Conservation (phyloP, 2,113 vertebrate genomes). For the Australoheros scitulus region DNA sequence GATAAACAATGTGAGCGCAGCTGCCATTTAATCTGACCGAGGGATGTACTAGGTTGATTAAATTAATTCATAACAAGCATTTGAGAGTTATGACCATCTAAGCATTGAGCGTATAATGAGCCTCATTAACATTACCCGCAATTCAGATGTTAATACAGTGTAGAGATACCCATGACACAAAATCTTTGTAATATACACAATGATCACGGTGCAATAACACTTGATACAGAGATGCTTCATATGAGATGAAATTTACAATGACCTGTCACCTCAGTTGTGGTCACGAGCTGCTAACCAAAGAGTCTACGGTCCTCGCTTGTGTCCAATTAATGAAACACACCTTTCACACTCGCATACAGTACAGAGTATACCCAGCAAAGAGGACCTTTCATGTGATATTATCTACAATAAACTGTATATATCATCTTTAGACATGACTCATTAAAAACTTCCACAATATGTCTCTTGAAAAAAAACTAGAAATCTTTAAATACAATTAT, state of each 20-base stretch:
- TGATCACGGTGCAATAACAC: neutral
- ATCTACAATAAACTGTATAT: constrained; percentile 3
- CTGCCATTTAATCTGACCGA: constrained; percentile 23
- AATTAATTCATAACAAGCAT: constrained; percentile 17
- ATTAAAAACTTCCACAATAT: neutral
- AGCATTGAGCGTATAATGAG: constrained; percentile 1
- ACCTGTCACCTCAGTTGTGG: constrained; percentile 4
- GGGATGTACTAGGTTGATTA: neutral
- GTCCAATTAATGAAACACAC: constrained; percentile 15
- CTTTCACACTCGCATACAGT: neutral
- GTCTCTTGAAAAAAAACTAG: neutral
- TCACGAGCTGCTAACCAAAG: constrained; percentile 12
- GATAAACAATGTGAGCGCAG: neutral
- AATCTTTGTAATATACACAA: neutral
- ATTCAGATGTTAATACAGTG: constrained; percentile 24
- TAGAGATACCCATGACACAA: neutral
- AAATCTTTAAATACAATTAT: neutral
- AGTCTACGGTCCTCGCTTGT: neutral
- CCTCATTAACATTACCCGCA: neutral
- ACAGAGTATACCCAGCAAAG: constrained; percentile 2
- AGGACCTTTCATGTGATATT: neutral
- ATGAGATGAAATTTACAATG: constrained; percentile 25
- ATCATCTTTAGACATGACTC: neutral
- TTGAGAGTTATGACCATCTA: constrained; percentile 9
- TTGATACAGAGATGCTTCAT: constrained; percentile 9